phyloP scores from a whole-genome alignment of 2,888 invertebrate genomes.

The Standfussiana lucernea region DNA sequence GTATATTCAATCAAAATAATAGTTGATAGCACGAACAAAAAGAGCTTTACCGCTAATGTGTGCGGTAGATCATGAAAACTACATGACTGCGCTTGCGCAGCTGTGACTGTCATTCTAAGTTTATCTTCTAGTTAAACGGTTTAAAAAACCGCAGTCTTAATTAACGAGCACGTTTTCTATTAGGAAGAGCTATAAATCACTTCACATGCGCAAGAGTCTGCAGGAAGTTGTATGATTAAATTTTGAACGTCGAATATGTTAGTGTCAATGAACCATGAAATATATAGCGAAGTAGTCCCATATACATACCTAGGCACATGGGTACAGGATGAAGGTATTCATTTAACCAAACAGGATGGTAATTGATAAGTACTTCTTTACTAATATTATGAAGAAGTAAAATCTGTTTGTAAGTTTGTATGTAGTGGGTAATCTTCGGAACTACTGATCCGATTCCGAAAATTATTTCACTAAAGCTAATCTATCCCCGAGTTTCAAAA shows the following conservation, averaged over 20 bases:
- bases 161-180: constrained; percentile 39
- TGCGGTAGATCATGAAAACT: constrained; percentile 69
- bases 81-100: constrained; percentile 60
- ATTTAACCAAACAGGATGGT: background rate
- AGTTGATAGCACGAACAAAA: constrained; percentile 57
- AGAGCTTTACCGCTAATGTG: constrained; percentile 69
- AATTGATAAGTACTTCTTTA: background rate
- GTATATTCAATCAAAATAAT: constrained; percentile 34
- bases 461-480: too few species aligned
- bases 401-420: too few species aligned
- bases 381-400: too few species aligned
- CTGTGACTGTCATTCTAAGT: constrained; percentile 38
- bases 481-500: too few species aligned
- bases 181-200: constrained; percentile 48
- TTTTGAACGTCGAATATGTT: constrained; percentile 34
- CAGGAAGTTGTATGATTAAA: constrained; percentile 51
- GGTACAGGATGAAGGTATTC: background rate
- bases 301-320: background rate
- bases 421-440: too few species aligned
- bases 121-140: constrained; percentile 40
- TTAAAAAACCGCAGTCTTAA: constrained; percentile 37
- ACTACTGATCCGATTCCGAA: background rate
- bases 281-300: background rate
- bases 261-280: constrained; percentile 44
- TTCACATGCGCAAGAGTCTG: constrained; percentile 32